Conservation (phyloP, 2,888 invertebrate genomes). For the Sisyra nigra region DNA sequence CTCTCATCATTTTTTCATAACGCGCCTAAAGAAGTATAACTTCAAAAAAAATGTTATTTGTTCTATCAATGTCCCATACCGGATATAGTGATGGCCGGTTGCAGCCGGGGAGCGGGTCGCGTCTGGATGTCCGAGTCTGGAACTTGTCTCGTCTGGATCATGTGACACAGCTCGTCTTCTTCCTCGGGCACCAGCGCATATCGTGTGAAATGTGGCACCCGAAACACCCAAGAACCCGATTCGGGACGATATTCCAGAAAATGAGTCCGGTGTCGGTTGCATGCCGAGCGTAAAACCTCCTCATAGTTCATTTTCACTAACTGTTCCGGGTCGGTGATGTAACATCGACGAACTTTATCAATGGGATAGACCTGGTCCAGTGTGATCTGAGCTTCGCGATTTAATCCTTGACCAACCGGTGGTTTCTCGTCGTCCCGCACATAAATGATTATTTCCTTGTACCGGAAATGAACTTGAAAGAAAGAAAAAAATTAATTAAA, state of each 20-base stretch:
- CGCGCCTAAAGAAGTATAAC: too few relatives aligned
- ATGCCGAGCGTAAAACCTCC: constrained; percentile 65
- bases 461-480: constrained; percentile 73
- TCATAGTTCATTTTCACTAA: constrained; percentile 71
- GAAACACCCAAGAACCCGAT: constrained; percentile 96
- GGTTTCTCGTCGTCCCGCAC: constrained; percentile 84
- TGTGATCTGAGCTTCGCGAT: constrained; percentile 80
- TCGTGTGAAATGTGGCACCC: constrained; percentile 88
- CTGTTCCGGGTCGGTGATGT: constrained; percentile 65
- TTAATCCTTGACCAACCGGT: constrained; percentile 70
- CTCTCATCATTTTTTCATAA: too few relatives aligned
- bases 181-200: constrained; percentile 41
- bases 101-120: too few relatives aligned
- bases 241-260: constrained; percentile 91
- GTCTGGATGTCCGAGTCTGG: neutral
- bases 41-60: too few relatives aligned
- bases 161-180: neutral
- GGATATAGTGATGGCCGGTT: too few relatives aligned
- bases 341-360: constrained; percentile 63
- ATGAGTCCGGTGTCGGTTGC: constrained; percentile 72
- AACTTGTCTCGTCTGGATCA: neutral
- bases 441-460: constrained; percentile 91
- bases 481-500: constrained; percentile 8
- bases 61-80: too few relatives aligned
- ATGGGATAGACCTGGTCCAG: constrained; percentile 89